Conservation (phyloP, 1,140 invertebrate genomes). For the Macrobrachium nipponense region DNA sequence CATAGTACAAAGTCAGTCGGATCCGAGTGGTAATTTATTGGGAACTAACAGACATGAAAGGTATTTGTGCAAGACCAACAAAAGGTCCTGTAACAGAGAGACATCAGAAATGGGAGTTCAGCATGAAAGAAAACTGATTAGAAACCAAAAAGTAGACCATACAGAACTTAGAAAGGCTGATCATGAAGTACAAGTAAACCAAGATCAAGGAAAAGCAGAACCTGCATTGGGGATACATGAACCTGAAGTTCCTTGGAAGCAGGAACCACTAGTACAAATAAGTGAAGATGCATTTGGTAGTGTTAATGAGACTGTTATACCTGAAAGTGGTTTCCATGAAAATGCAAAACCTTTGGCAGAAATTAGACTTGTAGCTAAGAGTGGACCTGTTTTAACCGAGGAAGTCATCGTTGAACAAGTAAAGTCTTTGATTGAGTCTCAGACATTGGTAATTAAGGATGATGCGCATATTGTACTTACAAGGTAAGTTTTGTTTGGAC, state of each 20-base stretch:
- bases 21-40: constrained; percentile 18
- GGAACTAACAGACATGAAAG: constrained; percentile 10
- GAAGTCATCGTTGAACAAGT: constrained; percentile 39
- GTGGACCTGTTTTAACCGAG: constrained; percentile 25
- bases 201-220: too few relatives aligned
- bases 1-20: constrained; percentile 35
- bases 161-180: too few relatives aligned
- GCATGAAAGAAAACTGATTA: too few relatives aligned
- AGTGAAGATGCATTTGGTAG: neutral
- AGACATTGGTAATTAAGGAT: constrained; percentile 23
- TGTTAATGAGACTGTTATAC: neutral
- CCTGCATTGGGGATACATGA: too few relatives aligned
- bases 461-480: constrained; percentile 32
- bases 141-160: too few relatives aligned
- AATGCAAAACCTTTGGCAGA: constrained; percentile 5
- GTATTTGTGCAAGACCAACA: neutral
- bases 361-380: constrained; percentile 23
- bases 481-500: constrained; percentile 4
- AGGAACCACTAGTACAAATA: neutral
- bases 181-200: too few relatives aligned
- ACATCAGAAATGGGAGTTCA: too few relatives aligned
- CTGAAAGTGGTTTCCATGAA: neutral
- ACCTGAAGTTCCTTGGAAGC: too few relatives aligned
- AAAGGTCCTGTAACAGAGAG: too few relatives aligned
- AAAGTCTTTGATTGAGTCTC: constrained; percentile 37